A percentile compares a stretch with the other conserved stretches of the same genome.
These are phyloP conservation scores for Aphidius ervi DNA, from an alignment of 1,140 invertebrate genomes.

Conservation along the genomic window DNA sequence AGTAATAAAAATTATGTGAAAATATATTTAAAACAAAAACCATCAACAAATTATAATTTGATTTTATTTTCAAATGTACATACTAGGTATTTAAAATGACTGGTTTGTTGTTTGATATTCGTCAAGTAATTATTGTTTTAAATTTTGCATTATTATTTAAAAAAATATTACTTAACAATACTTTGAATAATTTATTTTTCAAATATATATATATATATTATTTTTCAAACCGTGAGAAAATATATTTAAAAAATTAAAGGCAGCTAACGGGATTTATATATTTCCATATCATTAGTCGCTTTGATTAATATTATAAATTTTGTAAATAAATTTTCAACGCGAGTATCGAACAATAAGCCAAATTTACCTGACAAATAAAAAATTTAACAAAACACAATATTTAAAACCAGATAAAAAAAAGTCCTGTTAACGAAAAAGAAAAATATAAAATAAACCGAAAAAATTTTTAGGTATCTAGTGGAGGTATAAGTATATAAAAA, in stretches of 20 bases:
- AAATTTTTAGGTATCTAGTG: slow-evolving; percentile 13
- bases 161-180: too few relatives aligned
- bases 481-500: slow-evolving; percentile 16
- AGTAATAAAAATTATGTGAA: not conserved
- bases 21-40: slow-evolving; percentile 13
- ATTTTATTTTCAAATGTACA: slow-evolving; percentile 27
- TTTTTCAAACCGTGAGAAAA: too few relatives aligned
- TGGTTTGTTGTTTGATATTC: slow-evolving; percentile 41
- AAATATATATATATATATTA: too few relatives aligned
- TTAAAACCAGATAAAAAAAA: not conserved
- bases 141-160: not conserved
- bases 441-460: too few relatives aligned
- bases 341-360: slow-evolving; percentile 20
- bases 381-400: not conserved
- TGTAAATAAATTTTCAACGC: slow-evolving; percentile 20
- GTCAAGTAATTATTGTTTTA: not conserved
- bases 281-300: slow-evolving; percentile 9
- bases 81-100: slow-evolving; percentile 36
- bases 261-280: slow-evolving; percentile 2
- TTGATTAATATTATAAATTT: not conserved
- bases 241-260: too few relatives aligned
- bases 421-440: too few relatives aligned
- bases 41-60: slow-evolving; percentile 18
- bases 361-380: slow-evolving; percentile 14
- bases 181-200: too few relatives aligned